These are phyloP conservation scores for Varecia variegata DNA, from an alignment of 2,797 vertebrate genomes.

Conservation along the genomic window DNA sequence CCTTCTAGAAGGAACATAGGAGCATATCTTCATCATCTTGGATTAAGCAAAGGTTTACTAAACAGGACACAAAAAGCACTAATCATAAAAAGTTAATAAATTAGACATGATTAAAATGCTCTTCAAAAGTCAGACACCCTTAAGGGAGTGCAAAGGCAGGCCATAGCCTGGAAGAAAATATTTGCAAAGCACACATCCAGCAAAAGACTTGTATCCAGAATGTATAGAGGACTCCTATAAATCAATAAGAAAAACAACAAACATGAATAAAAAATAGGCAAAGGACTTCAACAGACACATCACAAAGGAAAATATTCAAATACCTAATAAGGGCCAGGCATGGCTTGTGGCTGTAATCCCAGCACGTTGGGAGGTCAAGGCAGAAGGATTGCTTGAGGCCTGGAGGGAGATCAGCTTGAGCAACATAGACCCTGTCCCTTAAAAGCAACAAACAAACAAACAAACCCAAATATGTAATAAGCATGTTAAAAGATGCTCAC, in stretches of 20 bases:
- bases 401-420: too few relatives aligned
- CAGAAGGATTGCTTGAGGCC: too few relatives aligned
- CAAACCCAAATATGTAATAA: background rate
- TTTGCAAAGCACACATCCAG: background rate
- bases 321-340: background rate
- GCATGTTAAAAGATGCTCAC: background rate
- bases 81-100: background rate
- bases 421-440: too few relatives aligned
- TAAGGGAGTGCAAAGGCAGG: background rate
- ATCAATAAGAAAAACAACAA: background rate
- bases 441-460: too few relatives aligned
- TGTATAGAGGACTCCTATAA: background rate
- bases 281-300: background rate
- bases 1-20: background rate
- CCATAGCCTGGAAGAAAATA: background rate
- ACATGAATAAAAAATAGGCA: background rate
- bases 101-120: background rate
- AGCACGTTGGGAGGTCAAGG: too few relatives aligned
- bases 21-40: background rate
- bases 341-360: too few relatives aligned
- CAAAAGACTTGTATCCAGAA: background rate
- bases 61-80: background rate
- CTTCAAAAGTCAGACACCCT: background rate
- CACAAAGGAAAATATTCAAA: background rate
- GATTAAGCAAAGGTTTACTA: constrained; percentile 17